These are phyloP conservation scores for Drosophila subsilvestris DNA, from an alignment of 2,888 invertebrate species.

Conservation along the genomic window DNA sequence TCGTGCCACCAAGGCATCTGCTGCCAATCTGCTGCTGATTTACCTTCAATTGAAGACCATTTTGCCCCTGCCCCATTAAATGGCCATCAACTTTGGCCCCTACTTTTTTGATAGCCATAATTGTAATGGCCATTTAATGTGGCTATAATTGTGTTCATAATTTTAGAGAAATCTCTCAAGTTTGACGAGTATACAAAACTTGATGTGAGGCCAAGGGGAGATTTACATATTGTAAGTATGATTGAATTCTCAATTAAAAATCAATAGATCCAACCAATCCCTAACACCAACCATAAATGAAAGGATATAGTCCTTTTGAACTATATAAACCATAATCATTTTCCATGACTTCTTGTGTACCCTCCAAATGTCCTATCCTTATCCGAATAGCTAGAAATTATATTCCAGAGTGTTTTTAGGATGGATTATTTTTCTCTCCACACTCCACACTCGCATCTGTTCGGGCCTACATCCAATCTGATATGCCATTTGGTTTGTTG, in stretches of 20 bases:
- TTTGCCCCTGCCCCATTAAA: slow-evolving; percentile 42
- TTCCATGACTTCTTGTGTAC: no score
- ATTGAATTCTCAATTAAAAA: no score
- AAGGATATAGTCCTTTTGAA: no score
- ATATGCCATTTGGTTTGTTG: background rate
- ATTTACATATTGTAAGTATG: no score
- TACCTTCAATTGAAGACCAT: slow-evolving; percentile 49
- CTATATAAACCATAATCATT: no score
- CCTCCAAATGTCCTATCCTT: no score
- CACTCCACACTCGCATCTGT: no score
- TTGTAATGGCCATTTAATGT: slow-evolving; percentile 49
- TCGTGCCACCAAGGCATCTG: slow-evolving; percentile 40
- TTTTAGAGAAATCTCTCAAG: slow-evolving; percentile 18
- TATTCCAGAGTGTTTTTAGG: no score
- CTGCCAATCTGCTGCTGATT: slow-evolving; percentile 51
- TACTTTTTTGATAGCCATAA: slow-evolving; percentile 10
- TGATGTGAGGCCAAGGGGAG: background rate
- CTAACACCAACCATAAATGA: no score
- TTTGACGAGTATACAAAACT: background rate
- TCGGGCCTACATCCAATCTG: slow-evolving; percentile 9
- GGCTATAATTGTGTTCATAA: slow-evolving; percentile 38
- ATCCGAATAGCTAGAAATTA: no score
- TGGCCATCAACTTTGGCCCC: slow-evolving; percentile 47
- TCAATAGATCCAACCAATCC: no score
- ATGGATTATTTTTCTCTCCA: no score